Conservation (phyloP, 2,797 vertebrate species). For the Sebastolobus alascanus region DNA sequence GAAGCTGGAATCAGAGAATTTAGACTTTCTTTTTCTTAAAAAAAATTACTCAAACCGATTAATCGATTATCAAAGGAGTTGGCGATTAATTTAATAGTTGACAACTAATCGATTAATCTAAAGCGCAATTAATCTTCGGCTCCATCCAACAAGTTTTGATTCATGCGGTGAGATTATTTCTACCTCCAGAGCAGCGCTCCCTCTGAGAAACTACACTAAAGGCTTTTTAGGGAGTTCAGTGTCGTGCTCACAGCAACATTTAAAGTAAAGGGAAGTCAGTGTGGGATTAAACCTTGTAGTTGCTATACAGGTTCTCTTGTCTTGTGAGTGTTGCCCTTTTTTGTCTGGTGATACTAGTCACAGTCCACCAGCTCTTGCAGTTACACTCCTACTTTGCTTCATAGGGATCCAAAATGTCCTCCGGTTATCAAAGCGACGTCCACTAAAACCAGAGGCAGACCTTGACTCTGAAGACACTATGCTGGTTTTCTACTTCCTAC, state of each 20-base stretch:
- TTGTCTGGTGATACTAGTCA: background rate
- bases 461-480: constrained; percentile 51
- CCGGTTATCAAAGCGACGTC: constrained; percentile 24
- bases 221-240: background rate
- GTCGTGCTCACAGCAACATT: constrained; percentile 22
- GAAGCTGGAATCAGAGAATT: too few relatives aligned
- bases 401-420: constrained; percentile 51
- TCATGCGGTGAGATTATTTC: constrained; percentile 29
- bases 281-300: background rate
- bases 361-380: constrained; percentile 9
- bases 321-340: constrained; percentile 9
- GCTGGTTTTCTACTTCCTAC: constrained; percentile 71
- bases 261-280: constrained; percentile 1
- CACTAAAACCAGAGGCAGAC: constrained; percentile 53
- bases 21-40: too few relatives aligned
- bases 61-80: too few relatives aligned
- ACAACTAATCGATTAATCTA: too few relatives aligned
- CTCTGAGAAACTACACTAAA: constrained; percentile 35
- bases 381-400: constrained; percentile 28
- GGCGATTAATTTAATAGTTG: too few relatives aligned
- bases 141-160: constrained; percentile 24
- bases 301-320: constrained; percentile 42
- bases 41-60: too few relatives aligned
- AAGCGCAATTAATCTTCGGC: background rate
- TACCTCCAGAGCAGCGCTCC: constrained; percentile 34